Evolutionary conservation across 2,113 vertebrate genomes (phyloP).

Genomic region (Seriola aureovittata): DNA sequence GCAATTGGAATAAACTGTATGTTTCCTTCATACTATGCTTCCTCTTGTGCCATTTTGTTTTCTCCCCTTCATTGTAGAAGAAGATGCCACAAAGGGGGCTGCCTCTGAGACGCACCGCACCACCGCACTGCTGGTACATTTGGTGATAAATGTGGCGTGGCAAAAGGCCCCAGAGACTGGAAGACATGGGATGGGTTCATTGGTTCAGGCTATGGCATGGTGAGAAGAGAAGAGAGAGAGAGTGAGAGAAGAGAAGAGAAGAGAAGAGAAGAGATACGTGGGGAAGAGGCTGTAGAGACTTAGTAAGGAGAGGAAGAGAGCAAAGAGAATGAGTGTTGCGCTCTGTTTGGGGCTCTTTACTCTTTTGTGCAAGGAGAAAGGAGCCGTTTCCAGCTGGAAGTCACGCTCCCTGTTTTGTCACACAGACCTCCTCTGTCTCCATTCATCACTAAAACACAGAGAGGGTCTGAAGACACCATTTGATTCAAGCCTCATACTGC

Average conservation of each 20-base stretch:
- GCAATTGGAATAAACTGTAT: background rate
- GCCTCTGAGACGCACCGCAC: constrained; percentile 28
- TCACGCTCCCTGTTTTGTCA: constrained; percentile 52
- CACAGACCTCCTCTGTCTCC: constrained; percentile 43
- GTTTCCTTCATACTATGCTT: background rate
- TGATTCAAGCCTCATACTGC: constrained; percentile 12
- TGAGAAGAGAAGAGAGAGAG: constrained; percentile 32
- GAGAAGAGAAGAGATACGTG: background rate
- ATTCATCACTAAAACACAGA: constrained; percentile 50
- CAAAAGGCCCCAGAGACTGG: constrained; percentile 49
- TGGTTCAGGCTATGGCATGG: constrained; percentile 48
- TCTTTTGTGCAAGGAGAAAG: constrained; percentile 56
- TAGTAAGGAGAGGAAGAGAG: constrained; percentile 15
- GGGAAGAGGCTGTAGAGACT: constrained; percentile 8
- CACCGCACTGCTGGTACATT: constrained; percentile 57
- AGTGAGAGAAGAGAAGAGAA: background rate
- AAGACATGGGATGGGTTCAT: constrained; percentile 61
- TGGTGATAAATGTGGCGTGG: constrained; percentile 75
- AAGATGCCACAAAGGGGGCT: background rate
- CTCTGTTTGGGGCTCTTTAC: constrained; percentile 40
- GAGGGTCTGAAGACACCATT: constrained; percentile 23
- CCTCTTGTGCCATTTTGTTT: constrained; percentile 19
- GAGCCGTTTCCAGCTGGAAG: constrained; percentile 64
- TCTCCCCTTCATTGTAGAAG: background rate
- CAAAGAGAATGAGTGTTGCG: constrained; percentile 25